These are phyloP conservation scores for Cataglyphis hispanica DNA, from an alignment of 1,140 invertebrate genomes.

Conservation along the genomic window DNA sequence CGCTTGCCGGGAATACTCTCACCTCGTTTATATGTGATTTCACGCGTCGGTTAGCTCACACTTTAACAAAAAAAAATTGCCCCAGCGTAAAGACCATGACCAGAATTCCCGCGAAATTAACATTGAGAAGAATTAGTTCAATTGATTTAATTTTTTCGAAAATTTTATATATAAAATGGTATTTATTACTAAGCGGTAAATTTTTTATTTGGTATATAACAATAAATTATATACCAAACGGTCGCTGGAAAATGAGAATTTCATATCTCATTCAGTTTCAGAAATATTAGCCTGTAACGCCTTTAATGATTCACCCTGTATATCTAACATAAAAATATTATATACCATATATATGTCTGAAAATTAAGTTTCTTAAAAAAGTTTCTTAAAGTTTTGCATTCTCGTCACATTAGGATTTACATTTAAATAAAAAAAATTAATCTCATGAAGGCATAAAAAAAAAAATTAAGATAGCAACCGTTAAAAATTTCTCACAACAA, in stretches of 20 bases:
- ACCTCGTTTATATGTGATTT: constrained; percentile 68
- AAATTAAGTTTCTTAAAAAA: neutral
- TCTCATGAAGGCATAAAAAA: neutral
- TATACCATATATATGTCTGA: neutral
- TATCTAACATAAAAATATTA: neutral
- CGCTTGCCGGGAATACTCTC: constrained; percentile 76
- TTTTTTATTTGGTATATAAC: too few relatives aligned
- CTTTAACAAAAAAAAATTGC: constrained; percentile 26
- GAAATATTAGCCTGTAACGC: too few relatives aligned
- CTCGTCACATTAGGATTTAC: neutral
- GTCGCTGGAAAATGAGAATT: too few relatives aligned
- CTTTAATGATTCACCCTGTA: too few relatives aligned
- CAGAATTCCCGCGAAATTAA: constrained; percentile 51
- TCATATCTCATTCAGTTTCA: too few relatives aligned
- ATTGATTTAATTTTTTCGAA: constrained; percentile 23
- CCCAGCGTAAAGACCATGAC: constrained; percentile 29
- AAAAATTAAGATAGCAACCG: neutral
- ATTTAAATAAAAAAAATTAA: neutral
- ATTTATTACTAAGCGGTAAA: too few relatives aligned
- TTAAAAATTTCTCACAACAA: neutral
- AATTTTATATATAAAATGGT: too few relatives aligned
- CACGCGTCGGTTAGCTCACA: constrained; percentile 44
- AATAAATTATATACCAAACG: too few relatives aligned
- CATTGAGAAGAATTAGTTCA: neutral
- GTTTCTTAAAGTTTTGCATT: neutral